These are phyloP conservation scores for Antheraea assamensis DNA, from an alignment of 2,888 invertebrate genomes.

Conservation along the genomic window DNA sequence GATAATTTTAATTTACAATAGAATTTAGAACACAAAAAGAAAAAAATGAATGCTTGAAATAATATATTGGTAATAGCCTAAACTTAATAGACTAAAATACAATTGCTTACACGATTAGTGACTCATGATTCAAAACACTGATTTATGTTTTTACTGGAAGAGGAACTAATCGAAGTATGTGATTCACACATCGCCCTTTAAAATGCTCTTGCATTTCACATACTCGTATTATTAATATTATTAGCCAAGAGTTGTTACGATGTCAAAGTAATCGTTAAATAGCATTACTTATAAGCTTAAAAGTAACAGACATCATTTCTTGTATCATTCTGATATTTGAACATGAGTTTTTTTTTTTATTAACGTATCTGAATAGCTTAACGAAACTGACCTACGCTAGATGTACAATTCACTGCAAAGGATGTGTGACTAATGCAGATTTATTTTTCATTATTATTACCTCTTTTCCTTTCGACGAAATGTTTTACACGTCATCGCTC, in stretches of 20 bases:
- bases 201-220: too few relatives aligned
- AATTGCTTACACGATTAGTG: background rate
- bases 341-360: background rate
- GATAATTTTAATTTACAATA: background rate
- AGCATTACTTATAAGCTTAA: too few relatives aligned
- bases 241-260: too few relatives aligned
- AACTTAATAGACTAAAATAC: background rate
- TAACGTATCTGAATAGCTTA: conserved; percentile 12
- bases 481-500: conserved; percentile 33
- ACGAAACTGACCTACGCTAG: conserved; percentile 43
- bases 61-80: background rate
- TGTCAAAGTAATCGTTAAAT: too few relatives aligned
- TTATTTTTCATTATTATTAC: conserved; percentile 34
- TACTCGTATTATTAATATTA: too few relatives aligned
- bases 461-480: conserved; percentile 36
- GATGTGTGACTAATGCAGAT: conserved; percentile 29
- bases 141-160: too few relatives aligned
- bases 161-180: too few relatives aligned
- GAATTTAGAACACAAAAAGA: background rate
- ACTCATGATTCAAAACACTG: too few relatives aligned
- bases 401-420: conserved; percentile 33
- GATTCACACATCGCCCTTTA: too few relatives aligned
- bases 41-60: background rate
- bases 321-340: background rate
- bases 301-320: too few relatives aligned